Conservation (phyloP, 2,888 invertebrate genomes). For the Escarpia spicata region DNA sequence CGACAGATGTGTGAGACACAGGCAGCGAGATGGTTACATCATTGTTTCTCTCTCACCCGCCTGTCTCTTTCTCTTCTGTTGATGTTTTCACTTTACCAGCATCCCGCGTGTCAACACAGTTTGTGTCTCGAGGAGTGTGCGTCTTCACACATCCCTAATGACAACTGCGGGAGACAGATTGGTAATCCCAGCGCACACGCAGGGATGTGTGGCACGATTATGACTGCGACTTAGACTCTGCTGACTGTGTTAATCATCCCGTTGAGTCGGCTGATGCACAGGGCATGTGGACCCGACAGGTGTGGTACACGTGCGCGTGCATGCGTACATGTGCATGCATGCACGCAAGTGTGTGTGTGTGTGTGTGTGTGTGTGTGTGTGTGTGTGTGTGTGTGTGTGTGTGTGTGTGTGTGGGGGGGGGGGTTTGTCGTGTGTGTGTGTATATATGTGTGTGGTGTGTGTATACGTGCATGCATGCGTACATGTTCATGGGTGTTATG, state of each 20-base stretch:
- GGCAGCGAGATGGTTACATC: conserved; percentile 1
- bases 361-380: too few relatives aligned
- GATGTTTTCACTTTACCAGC: background rate
- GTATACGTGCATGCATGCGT: too few relatives aligned
- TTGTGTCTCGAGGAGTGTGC: background rate
- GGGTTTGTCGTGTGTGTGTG: too few relatives aligned
- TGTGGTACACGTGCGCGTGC: too few relatives aligned
- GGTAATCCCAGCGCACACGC: background rate
- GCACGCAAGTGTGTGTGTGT: too few relatives aligned
- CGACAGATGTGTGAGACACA: background rate
- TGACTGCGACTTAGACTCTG: background rate
- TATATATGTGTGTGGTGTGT: too few relatives aligned
- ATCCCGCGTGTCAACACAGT: background rate
- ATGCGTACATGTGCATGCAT: too few relatives aligned
- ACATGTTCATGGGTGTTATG: too few relatives aligned
- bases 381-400: too few relatives aligned
- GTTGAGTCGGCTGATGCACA: background rate
- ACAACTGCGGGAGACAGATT: background rate
- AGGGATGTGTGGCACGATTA: background rate
- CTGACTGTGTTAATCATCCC: background rate
- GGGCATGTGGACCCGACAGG: too few relatives aligned
- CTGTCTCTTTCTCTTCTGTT: background rate
- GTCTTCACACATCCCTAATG: background rate
- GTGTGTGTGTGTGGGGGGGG: too few relatives aligned
- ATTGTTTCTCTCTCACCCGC: background rate